Base-by-base conservation (phyloP, 2,888 invertebrate species). In the Drosophila dives region DNA sequence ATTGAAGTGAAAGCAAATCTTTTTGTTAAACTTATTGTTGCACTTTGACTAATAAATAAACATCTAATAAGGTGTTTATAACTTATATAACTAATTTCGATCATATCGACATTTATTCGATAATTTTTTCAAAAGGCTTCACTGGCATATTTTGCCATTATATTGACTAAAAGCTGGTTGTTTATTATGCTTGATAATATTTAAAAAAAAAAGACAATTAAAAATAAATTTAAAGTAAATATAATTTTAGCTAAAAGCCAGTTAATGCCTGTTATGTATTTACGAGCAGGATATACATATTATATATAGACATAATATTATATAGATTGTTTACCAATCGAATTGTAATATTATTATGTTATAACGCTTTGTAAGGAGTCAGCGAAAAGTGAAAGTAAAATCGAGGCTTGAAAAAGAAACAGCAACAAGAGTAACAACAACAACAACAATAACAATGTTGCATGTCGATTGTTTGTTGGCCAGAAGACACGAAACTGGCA, bases 401-500 rank as follows among this genome's bases (percentile, higher is more conserved):
- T 63, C 62, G 64, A 33, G 45, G 72, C 64, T 36, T 61, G 26
- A 51, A 36, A 32, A 32, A 66, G 48, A n/a, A 66, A 36, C 51
- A 53, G 7, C 36, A 53, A 34, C n/a, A 36, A 56, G 17, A 42
- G 26, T 42, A 58, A 62, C 50, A 63, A 45, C 12, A 23, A 23
- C 38, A 61, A n/a, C 11, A 55, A 36, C 32, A 70, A n/a, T 15
- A 36, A 29, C 67, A 60, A 23, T 45, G 63, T 73, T 78, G 78
- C 58, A 59, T 69, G 78, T 77, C 49, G 58, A 38, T 54, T 54
- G 59, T 61, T 58, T 58, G 54, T 29, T 38, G 61, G 66, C 64
- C 66, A 67, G 70, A 75, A 79, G 71, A 80, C 89, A 87, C 62
- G 85, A 82, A 86, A 77, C 89, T 81, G 87, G 83, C 78, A 56